phyloP scores from a whole-genome alignment of 1,140 invertebrate genomes.

The Tetragnatha versicolor region DNA sequence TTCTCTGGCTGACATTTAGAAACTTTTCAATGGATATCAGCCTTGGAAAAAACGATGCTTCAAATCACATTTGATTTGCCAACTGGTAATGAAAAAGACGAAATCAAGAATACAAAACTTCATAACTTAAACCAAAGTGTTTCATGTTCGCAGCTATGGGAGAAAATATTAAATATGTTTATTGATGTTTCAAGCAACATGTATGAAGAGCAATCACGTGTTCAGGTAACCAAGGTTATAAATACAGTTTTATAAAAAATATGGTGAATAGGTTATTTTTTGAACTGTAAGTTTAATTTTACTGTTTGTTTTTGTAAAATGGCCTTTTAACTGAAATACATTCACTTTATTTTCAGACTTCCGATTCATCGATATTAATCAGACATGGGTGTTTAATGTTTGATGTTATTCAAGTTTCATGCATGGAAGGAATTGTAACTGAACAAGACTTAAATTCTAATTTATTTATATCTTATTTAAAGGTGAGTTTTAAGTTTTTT shows the following conservation, averaged over 20 bases:
- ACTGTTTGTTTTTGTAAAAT: neutral
- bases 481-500: constrained; percentile 1
- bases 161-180: constrained; percentile 28
- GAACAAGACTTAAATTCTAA: constrained; percentile 16
- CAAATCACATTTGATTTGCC: constrained; percentile 8
- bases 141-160: neutral
- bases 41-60: constrained; percentile 7
- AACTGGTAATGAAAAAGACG: neutral
- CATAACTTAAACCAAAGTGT: neutral
- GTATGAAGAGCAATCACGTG: constrained; percentile 13
- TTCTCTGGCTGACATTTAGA: neutral
- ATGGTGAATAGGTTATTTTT: too few relatives aligned
- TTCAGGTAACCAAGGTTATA: constrained; percentile 21
- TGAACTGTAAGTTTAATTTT: neutral
- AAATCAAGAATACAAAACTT: neutral
- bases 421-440: constrained; percentile 15
- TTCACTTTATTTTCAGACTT: constrained; percentile 2
- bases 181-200: constrained; percentile 19
- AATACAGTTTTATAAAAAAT: too few relatives aligned
- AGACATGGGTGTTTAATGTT: constrained; percentile 2
- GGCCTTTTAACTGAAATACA: neutral
- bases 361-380: neutral
- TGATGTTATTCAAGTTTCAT: constrained; percentile 32
- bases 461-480: constrained; percentile 26
- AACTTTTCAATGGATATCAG: constrained; percentile 13